phyloP scores from a whole-genome alignment of 2,797 vertebrate genomes.

The Pangasius macronema region DNA sequence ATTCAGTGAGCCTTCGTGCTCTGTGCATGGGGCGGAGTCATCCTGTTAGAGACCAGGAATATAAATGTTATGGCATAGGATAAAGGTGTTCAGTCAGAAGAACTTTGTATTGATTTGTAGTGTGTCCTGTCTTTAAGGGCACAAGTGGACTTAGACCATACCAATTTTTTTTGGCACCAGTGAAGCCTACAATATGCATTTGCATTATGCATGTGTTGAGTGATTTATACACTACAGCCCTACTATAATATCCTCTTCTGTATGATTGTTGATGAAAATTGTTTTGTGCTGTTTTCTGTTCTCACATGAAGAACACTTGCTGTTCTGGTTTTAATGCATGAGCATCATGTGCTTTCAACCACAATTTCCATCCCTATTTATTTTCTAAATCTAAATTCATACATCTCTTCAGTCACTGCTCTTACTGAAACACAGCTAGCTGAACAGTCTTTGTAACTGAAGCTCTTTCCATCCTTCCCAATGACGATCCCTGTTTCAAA shows the following conservation, averaged over 20 bases:
- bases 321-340: not conserved
- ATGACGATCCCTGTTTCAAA: not conserved
- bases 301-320: not conserved
- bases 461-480: not conserved
- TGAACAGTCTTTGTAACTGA: not conserved
- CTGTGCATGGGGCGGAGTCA: not conserved
- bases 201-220: not conserved
- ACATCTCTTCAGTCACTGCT: not conserved
- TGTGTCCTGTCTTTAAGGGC: not conserved
- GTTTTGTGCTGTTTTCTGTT: not conserved
- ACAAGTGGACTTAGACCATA: not conserved
- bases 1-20: not conserved
- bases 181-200: not conserved
- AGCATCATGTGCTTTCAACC: not conserved
- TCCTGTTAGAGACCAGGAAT: not conserved
- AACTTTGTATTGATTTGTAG: not conserved
- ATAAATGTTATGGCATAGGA: not conserved
- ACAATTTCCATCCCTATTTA: not conserved
- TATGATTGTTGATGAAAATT: not conserved
- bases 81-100: not conserved
- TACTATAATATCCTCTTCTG: not conserved
- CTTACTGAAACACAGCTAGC: not conserved
- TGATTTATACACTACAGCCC: not conserved
- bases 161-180: not conserved
- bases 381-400: not conserved